Base-by-base conservation (phyloP, 2,113 vertebrate species). In the Rallus limicola region DNA sequence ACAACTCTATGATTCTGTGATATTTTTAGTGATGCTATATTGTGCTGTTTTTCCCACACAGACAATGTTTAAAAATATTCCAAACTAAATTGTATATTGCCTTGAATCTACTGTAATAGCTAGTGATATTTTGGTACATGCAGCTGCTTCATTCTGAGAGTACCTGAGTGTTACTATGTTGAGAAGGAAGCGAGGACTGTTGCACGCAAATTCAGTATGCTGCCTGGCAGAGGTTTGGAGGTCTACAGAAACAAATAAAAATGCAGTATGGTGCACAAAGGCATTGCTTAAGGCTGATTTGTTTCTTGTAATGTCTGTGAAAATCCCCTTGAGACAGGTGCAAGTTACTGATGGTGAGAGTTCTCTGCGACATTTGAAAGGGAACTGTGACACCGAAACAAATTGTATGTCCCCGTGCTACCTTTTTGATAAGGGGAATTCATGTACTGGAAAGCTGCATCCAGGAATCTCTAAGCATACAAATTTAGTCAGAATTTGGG, bases 21-120 rank as follows among this genome's bases (percentile, higher is more conserved):
- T 15, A 0, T 3, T 29, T 79, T 69, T 9, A 17, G 18, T 14
- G 5, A 2, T 9, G 13, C 2, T 5, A 0, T 5, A 0, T 6
- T 10, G 13, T 2, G n/a, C 9, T 56, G 2, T 23, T 69, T 29
- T 29, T 12, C 9, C 2, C 5, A 1, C 2, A 2, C 29, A 11
- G 34, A 1, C 3, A 4, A 17, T 31, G 14, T 10, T 36, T 4
- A 17, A 79, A 68, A 62, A 7, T 3, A 33, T 7, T 78, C 20
- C 33, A 24, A 65, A 48, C 17, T 36, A 28, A 38, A 52, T 12
- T 3, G 2, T 9, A 2, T 25, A 13, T 63, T 46, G 16, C 48
- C 31, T 33, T 59, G 48, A 29, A 16, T 59, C 33, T 53, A 13
- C 50, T 40, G 53, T 76, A 59, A 55, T 26, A 21, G 36, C 28